Conservation (phyloP, 2,797 vertebrate genomes). For the Urophycis tenuis region DNA sequence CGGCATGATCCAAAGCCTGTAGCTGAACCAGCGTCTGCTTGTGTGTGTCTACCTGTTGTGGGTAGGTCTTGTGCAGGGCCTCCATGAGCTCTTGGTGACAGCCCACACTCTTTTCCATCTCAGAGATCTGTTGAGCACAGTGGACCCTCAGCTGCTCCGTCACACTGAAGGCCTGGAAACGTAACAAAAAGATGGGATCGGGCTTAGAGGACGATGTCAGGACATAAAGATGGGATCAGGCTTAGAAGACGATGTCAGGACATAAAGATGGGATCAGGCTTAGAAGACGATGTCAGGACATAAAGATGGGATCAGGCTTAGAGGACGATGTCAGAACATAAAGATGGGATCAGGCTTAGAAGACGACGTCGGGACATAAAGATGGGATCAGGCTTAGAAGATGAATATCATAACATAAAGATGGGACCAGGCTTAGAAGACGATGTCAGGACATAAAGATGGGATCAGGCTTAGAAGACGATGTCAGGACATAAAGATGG, state of each 20-base stretch:
- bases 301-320: too few relatives aligned
- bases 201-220: too few relatives aligned
- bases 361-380: too few relatives aligned
- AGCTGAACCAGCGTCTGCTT: too few relatives aligned
- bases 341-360: too few relatives aligned
- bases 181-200: background rate
- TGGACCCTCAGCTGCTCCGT: slow-evolving; percentile 73
- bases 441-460: too few relatives aligned
- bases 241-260: background rate
- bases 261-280: background rate
- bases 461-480: too few relatives aligned
- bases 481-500: too few relatives aligned
- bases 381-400: background rate
- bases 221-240: background rate
- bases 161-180: slow-evolving; percentile 68
- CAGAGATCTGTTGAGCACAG: slow-evolving; percentile 64
- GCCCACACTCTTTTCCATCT: slow-evolving; percentile 68
- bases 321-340: too few relatives aligned
- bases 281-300: background rate
- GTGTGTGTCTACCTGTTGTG: slow-evolving; percentile 68
- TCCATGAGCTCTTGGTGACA: slow-evolving; percentile 69
- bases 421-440: too few relatives aligned
- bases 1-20: background rate
- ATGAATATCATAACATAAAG: background rate
- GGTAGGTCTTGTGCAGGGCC: slow-evolving; percentile 62